phyloP scores from a whole-genome alignment of 2,113 vertebrate species.

The Bagarius yarrelli region DNA sequence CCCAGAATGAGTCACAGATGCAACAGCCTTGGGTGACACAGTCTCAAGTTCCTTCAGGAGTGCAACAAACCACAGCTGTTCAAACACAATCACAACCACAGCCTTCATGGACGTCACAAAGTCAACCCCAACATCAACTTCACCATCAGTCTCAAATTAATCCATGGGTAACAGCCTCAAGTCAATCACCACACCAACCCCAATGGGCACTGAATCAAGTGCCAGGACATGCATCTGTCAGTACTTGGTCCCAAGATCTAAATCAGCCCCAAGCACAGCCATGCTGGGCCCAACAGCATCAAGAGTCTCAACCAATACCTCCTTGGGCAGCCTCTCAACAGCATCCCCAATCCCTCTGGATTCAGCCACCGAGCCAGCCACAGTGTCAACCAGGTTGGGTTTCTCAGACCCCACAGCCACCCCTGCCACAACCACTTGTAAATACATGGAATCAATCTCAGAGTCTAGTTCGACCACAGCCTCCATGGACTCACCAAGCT shows the following conservation, averaged over 20 bases:
- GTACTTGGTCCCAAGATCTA: constrained; percentile 61
- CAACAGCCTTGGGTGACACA: constrained; percentile 54
- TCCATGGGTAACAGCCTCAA: constrained; percentile 35
- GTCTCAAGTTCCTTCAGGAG: constrained; percentile 60
- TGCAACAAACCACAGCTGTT: constrained; percentile 50
- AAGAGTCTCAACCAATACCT: constrained; percentile 56
- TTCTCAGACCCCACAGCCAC: constrained; percentile 41
- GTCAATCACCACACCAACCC: constrained; percentile 54
- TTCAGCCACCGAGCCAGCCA: constrained; percentile 49
- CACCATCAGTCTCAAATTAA: constrained; percentile 56
- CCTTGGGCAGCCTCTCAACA: constrained; percentile 59
- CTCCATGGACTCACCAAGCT: constrained; percentile 45
- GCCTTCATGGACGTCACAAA: constrained; percentile 57
- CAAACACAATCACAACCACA: constrained; percentile 57
- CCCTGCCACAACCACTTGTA: constrained; percentile 30
- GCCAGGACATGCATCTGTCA: constrained; percentile 52
- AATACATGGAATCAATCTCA: constrained; percentile 48
- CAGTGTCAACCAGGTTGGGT: constrained; percentile 55
- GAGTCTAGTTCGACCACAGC: constrained; percentile 39
- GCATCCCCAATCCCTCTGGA: constrained; percentile 63
- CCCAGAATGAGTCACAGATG: constrained; percentile 54
- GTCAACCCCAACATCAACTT: constrained; percentile 32
- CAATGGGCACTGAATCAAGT: constrained; percentile 54
- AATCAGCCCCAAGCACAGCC: constrained; percentile 58
- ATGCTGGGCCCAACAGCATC: constrained; percentile 60